These are phyloP conservation scores for Ammospiza maritima DNA, from an alignment of 2,797 vertebrate genomes.

Conservation along the genomic window DNA sequence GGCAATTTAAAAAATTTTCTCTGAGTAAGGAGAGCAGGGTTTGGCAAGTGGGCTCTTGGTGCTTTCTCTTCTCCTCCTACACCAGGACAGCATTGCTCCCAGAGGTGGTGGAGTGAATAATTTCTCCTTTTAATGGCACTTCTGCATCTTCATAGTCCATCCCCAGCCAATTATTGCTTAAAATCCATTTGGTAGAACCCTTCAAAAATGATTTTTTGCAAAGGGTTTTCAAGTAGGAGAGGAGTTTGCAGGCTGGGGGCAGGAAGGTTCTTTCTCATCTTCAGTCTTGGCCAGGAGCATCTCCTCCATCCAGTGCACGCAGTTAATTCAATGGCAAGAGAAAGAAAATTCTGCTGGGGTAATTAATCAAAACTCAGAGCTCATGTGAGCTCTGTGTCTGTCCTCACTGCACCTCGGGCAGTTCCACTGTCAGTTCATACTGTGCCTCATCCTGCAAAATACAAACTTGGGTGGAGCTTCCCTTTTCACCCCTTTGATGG, in stretches of 20 bases:
- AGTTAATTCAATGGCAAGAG: neutral
- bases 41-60: conserved; percentile 25
- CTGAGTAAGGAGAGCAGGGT: neutral
- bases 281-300: neutral
- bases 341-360: neutral
- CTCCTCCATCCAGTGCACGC: too few relatives aligned
- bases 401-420: neutral
- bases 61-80: conserved; percentile 43
- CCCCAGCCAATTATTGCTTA: neutral
- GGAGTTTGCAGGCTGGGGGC: neutral
- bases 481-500: conserved; percentile 67
- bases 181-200: neutral
- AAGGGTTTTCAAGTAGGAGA: neutral
- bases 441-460: neutral
- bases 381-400: neutral
- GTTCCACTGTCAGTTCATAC: conserved; percentile 6
- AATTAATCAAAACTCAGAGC: neutral
- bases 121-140: neutral
- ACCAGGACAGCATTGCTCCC: neutral
- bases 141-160: neutral
- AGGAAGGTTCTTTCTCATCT: neutral
- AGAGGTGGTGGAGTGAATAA: neutral
- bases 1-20: conserved; percentile 30
- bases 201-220: neutral
- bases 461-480: conserved; percentile 48